Percentiles rank a stretch among this genome's conserved stretches.
phyloP scores from a whole-genome alignment of 2,888 invertebrate genomes.

The Heliconius sara region DNA sequence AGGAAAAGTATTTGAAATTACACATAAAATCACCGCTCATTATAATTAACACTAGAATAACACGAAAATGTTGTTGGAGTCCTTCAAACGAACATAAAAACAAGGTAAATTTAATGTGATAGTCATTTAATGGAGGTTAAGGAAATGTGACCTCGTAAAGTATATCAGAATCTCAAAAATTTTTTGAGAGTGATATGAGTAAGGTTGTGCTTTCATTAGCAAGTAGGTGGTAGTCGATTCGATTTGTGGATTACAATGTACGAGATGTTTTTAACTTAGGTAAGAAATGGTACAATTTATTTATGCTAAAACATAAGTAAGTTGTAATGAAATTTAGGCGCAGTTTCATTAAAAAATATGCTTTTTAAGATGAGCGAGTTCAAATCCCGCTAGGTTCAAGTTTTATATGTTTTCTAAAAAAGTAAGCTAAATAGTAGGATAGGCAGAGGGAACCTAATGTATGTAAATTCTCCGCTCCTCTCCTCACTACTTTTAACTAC shows the following conservation, averaged over 20 bases:
- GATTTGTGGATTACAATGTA: too few species aligned
- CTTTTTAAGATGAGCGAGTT: neutral
- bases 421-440: neutral
- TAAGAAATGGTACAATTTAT: too few species aligned
- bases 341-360: too few species aligned
- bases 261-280: too few species aligned
- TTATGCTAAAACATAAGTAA: too few species aligned
- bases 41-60: neutral
- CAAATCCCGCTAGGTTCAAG: neutral
- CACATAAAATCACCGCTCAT: neutral
- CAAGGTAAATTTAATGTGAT: neutral
- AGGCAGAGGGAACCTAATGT: neutral
- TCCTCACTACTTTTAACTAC: too few species aligned
- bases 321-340: too few species aligned
- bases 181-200: too few species aligned
- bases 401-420: neutral
- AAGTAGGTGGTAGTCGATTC: neutral
- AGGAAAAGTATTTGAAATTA: conserved; percentile 10
- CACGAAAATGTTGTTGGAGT: conserved; percentile 3
- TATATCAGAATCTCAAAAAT: neutral
- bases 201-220: neutral
- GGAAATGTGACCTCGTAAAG: conserved; percentile 6
- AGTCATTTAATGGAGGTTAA: neutral
- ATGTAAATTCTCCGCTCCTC: too few species aligned
- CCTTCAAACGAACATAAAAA: conserved; percentile 3